A percentile compares a stretch with the other conserved stretches of the same genome.
Conservation (phyloP, 37 sponge, comb jelly and placozoan species). For the Corticium candelabrum region DNA sequence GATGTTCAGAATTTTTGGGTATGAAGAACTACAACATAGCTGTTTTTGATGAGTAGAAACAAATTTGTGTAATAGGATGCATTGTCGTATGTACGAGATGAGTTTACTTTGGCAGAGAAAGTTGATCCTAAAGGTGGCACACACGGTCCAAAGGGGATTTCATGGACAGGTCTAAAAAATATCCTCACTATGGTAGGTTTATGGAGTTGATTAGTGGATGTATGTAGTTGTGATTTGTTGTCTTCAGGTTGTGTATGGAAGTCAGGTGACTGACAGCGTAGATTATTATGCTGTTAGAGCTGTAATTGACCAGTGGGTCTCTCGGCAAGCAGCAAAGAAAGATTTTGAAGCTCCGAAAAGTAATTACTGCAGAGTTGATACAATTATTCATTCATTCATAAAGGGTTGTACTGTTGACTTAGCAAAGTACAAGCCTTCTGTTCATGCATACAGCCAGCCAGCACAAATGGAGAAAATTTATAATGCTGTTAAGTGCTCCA, state of each 20-base stretch:
- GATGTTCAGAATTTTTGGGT: conserved; percentile 37
- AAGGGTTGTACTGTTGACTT: too few relatives aligned
- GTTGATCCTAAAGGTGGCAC: neutral
- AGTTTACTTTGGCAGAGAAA: neutral
- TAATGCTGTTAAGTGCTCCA: too few relatives aligned
- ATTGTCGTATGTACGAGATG: neutral
- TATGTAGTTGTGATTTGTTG: too few relatives aligned
- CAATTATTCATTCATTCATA: too few relatives aligned
- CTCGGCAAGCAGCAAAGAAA: conserved; percentile 35
- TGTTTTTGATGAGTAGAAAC: neutral
- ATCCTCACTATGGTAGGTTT: neutral
- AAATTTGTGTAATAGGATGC: neutral
- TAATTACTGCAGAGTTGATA: too few relatives aligned
- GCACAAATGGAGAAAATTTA: too few relatives aligned
- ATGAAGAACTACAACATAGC: neutral
- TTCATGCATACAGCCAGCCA: too few relatives aligned
- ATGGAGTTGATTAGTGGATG: too few relatives aligned
- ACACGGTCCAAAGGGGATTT: neutral
- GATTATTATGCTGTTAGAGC: conserved; percentile 22
- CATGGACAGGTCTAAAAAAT: neutral
- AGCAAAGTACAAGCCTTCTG: too few relatives aligned
- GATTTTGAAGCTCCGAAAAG: conserved; percentile 11
- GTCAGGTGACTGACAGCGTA: conserved; percentile 20
- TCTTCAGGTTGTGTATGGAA: conserved; percentile 65
- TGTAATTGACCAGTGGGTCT: conserved; percentile 63